Evolutionary conservation across 2,797 vertebrate genomes (phyloP).

Genomic region (Platyrinchus mystaceus): DNA sequence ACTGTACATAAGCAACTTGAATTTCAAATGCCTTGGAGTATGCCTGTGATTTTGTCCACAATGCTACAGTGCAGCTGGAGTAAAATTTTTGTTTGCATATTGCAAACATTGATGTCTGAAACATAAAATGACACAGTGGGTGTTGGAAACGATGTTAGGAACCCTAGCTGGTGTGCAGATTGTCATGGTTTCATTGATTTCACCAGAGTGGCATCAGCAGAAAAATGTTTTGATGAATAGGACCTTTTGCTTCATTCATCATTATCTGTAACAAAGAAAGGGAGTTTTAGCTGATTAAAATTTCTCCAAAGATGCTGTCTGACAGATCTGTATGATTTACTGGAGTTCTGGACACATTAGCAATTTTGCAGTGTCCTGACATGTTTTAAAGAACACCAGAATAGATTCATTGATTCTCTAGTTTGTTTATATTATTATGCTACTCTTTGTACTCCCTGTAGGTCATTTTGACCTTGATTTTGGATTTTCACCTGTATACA

Average conservation of each 20-base stretch:
- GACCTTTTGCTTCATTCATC: not conserved
- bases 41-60: not conserved
- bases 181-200: not conserved
- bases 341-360: not conserved
- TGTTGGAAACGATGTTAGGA: not conserved
- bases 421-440: not conserved
- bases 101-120: not conserved
- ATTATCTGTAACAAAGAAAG: not conserved
- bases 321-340: not conserved
- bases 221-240: slow-evolving; percentile 5
- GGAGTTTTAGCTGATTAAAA: not conserved
- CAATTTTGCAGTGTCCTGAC: not conserved
- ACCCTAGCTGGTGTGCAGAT: not conserved
- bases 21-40: not conserved
- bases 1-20: slow-evolving; percentile 1
- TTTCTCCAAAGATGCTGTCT: not conserved
- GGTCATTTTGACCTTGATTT: not conserved
- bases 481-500: not conserved
- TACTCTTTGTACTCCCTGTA: not conserved
- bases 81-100: not conserved
- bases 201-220: not conserved
- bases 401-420: not conserved
- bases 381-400: not conserved
- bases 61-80: not conserved
- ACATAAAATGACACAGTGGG: not conserved